A percentile compares a stretch with the other conserved stretches of the same genome.
Evolutionary conservation across 2,888 invertebrate species (phyloP).

Genomic region (Scaeva pyrastri): DNA sequence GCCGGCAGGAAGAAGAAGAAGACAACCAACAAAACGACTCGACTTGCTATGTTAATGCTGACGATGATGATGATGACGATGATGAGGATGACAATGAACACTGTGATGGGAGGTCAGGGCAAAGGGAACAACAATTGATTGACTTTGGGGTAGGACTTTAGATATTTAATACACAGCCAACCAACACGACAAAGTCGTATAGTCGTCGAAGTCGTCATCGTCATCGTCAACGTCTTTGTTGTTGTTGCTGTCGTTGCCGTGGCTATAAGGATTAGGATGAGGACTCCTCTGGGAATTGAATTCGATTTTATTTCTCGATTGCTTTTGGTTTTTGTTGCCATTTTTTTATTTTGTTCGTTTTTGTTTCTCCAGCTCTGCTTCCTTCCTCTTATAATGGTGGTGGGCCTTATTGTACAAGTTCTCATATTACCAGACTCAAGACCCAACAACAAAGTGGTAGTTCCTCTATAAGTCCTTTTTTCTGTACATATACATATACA

Average conservation of each 20-base stretch:
- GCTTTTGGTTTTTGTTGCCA: slow-evolving; percentile 67
- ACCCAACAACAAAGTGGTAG: slow-evolving; percentile 45
- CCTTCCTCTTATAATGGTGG: neutral
- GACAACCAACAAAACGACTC: neutral
- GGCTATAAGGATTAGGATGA: slow-evolving; percentile 44
- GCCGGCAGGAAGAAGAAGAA: slow-evolving; percentile 18
- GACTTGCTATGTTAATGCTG: slow-evolving; percentile 38
- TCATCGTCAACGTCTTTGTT: neutral
- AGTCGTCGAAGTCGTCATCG: slow-evolving; percentile 1
- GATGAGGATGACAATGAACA: slow-evolving; percentile 7
- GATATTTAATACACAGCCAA: slow-evolving; percentile 65
- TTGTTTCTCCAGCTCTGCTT: neutral
- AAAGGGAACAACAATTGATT: slow-evolving; percentile 67
- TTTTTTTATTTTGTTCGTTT: slow-evolving; percentile 28
- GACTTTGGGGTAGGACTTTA: slow-evolving; percentile 75
- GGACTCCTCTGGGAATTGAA: slow-evolving; percentile 70
- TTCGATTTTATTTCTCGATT: slow-evolving; percentile 74
- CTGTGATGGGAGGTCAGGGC: slow-evolving; percentile 13
- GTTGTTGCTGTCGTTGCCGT: slow-evolving; percentile 14
- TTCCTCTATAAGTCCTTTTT: slow-evolving; percentile 44
- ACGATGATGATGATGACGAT: slow-evolving; percentile 57
- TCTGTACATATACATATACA: neutral
- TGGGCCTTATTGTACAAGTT: slow-evolving; percentile 51
- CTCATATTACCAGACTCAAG: slow-evolving; percentile 55
- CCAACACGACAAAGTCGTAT: slow-evolving; percentile 33